These are phyloP conservation scores for Cottus gobio DNA, from an alignment of 2,113 vertebrate genomes.

Conservation along the genomic window DNA sequence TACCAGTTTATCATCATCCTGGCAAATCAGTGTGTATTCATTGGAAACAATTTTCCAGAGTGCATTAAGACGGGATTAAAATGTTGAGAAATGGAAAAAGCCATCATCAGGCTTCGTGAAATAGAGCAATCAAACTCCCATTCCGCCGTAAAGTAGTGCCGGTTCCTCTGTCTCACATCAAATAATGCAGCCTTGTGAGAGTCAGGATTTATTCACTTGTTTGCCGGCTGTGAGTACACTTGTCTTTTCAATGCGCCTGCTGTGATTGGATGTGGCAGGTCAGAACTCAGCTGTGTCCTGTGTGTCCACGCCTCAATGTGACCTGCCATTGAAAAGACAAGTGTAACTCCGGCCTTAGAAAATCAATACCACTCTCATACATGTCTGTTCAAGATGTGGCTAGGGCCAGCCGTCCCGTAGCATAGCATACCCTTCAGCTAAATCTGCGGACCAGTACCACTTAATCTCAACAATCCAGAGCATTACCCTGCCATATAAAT, in stretches of 20 bases:
- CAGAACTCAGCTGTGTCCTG: no score
- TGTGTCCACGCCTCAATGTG: no score
- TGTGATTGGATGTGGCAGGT: no score
- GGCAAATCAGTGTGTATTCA: constrained; percentile 61
- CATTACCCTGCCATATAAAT: neutral
- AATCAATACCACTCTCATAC: neutral
- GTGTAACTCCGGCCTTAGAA: neutral
- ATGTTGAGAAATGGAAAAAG: constrained; percentile 64
- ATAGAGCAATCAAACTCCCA: constrained; percentile 70
- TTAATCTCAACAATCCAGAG: neutral
- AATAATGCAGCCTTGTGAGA: constrained; percentile 8
- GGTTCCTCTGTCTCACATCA: constrained; percentile 49
- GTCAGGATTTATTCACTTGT: neutral
- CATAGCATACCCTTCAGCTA: neutral
- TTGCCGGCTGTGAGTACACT: neutral
- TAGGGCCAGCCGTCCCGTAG: neutral
- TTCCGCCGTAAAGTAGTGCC: constrained; percentile 58
- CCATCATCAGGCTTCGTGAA: constrained; percentile 57
- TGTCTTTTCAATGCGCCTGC: neutral
- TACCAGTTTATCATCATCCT: constrained; percentile 57
- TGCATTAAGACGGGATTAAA: constrained; percentile 73
- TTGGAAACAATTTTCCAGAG: constrained; percentile 67
- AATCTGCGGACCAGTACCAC: neutral
- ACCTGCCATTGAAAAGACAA: neutral
- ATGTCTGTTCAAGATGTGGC: neutral